Percentiles rank a stretch among this genome's conserved stretches.
These are phyloP conservation scores for Tetragonula carbonaria DNA, from an alignment of 2,888 invertebrate genomes.

Conservation along the genomic window DNA sequence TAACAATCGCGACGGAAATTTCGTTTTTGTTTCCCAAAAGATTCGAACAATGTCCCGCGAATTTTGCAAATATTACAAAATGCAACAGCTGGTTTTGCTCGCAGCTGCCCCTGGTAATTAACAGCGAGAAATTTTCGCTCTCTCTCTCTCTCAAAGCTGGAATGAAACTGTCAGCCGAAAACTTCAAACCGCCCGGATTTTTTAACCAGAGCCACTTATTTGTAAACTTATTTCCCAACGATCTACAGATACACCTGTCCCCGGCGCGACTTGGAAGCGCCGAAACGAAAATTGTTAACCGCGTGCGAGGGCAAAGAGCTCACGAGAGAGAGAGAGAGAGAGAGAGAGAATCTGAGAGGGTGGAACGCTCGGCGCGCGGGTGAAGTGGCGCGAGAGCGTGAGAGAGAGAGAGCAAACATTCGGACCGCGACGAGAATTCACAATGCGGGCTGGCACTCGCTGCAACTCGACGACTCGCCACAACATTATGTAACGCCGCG, in stretches of 20 bases:
- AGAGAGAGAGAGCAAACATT: conserved; percentile 64
- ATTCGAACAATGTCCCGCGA: too few relatives aligned
- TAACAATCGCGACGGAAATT: neutral
- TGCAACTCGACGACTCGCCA: conserved; percentile 40
- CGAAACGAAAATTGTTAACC: conserved; percentile 29
- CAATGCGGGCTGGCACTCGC: conserved; percentile 57
- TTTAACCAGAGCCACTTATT: neutral
- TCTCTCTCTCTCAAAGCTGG: neutral
- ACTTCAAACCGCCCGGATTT: neutral
- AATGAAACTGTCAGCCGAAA: neutral
- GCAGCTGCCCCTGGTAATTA: too few relatives aligned
- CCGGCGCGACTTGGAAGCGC: neutral
- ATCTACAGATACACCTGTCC: neutral
- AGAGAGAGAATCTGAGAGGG: conserved; percentile 23
- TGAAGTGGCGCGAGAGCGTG: conserved; percentile 24
- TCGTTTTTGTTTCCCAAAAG: too few relatives aligned
- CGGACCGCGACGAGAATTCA: conserved; percentile 66
- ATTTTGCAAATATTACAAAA: too few relatives aligned
- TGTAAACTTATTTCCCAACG: neutral
- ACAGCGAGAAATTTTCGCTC: neutral
- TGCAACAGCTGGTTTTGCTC: neutral
- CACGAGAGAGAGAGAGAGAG: neutral
- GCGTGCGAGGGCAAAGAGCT: conserved; percentile 22
- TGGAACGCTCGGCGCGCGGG: conserved; percentile 35
- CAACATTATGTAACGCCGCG: conserved; percentile 61